Base-by-base conservation (phyloP, 2,797 vertebrate species). In the Eulemur albifrons region DNA sequence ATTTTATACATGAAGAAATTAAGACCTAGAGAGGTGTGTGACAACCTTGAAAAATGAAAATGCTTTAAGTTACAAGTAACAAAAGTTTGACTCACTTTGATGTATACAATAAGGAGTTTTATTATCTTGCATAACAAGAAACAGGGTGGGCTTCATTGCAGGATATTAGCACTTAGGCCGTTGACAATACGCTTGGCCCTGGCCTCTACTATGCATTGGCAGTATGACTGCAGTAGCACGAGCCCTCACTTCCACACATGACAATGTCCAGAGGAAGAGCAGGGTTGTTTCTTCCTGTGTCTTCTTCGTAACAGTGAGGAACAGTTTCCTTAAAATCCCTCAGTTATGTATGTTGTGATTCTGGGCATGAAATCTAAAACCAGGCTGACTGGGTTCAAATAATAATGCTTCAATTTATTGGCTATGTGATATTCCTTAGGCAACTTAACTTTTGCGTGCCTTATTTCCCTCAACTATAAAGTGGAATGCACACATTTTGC, bases 371-470 rank as follows among this genome's bases (percentile, higher is more conserved):
- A 90, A 52, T 95, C 76, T 82, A 94, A 59, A 93, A 73, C 75
- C 32, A 83, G 21, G 69, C 10, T 77, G 48, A 57, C 13, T 61
- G 87, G 40, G 35, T 86, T 86, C 48, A 50, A 65, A 88, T 48
- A 90, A 43, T 59, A 97, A 23, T 79, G 69, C 48, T 96, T 84
- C 32, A 82, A 94, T 88, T 90, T 85, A 95, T 92, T 88, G n/a
- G 72, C 3, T 97, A 81, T 94, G 50, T 81, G 70, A 91, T 67
- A 76, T 92, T 91, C 48, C 38, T 93, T 96, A 92, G 82, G 73
- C 93, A 94, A 97, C 63, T 97, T 87, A 97, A 98, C 69, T 63
- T 92, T 91, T 94, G 92, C 85, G 86, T 97, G 40, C 40, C 18
- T 73, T 32, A 20, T 91, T 91, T 95, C 97, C 88, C 93, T 79